A percentile compares a stretch with the other conserved stretches of the same genome.
phyloP scores from a whole-genome alignment of 2,797 vertebrate species.

The Falco naumanni region DNA sequence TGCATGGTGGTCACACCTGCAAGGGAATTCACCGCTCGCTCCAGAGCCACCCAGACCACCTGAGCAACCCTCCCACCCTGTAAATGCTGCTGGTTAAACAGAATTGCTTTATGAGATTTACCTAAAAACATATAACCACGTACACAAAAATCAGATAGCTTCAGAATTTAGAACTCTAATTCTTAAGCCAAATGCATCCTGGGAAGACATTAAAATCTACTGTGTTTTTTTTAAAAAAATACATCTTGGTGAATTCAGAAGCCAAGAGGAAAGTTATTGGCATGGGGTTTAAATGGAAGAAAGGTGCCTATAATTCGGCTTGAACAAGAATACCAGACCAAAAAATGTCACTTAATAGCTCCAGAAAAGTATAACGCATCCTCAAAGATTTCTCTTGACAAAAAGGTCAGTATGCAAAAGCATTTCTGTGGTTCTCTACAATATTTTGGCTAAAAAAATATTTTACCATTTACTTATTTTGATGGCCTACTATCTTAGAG shows the following conservation, averaged over 20 bases:
- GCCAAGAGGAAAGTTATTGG: neutral
- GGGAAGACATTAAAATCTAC: neutral
- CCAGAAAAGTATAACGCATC: neutral
- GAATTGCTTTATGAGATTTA: neutral
- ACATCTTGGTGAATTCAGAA: neutral
- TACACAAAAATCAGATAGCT: neutral
- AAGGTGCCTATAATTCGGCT: neutral
- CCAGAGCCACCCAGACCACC: neutral
- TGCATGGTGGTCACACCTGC: neutral
- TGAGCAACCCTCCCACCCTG: neutral
- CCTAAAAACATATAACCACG: neutral
- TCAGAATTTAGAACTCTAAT: conserved; percentile 1
- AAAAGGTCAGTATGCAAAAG: neutral
- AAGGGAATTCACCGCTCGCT: neutral
- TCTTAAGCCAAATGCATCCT: neutral
- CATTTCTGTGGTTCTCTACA: neutral
- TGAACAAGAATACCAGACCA: neutral
- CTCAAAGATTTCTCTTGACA: neutral
- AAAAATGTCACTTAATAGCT: neutral
- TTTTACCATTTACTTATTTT: neutral
- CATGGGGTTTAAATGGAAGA: neutral
- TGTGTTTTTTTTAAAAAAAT: conserved; percentile 25
- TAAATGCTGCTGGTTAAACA: neutral
- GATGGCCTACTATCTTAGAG: neutral
- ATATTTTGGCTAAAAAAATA: neutral